These are phyloP conservation scores for Steatornis caripensis DNA, from an alignment of 2,113 vertebrate species.

Conservation along the genomic window DNA sequence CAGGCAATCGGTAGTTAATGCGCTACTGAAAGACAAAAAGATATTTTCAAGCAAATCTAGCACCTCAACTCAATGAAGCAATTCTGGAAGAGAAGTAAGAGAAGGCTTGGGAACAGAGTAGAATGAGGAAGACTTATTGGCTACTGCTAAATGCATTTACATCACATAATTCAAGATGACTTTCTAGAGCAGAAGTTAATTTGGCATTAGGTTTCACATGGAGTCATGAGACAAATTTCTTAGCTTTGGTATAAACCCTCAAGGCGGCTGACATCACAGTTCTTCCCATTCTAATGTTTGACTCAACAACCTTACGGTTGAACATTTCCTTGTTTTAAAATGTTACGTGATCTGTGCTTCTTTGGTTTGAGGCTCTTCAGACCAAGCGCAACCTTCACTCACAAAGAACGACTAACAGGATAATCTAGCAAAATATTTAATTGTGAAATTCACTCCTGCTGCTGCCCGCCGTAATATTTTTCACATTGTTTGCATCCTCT, in stretches of 20 bases:
- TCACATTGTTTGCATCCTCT: background rate
- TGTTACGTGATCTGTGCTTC: background rate
- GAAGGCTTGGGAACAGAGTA: background rate
- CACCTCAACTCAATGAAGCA: background rate
- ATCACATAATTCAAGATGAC: background rate
- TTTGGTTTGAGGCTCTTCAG: background rate
- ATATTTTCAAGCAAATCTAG: background rate
- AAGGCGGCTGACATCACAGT: background rate
- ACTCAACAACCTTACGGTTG: background rate
- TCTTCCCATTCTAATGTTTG: background rate
- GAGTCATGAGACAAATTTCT: background rate
- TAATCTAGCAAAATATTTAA: constrained; percentile 16
- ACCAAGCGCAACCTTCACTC: background rate
- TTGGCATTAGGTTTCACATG: background rate
- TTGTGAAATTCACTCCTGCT: background rate
- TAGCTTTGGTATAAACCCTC: background rate
- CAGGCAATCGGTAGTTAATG: background rate
- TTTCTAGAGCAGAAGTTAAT: background rate
- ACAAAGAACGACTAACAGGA: constrained; percentile 1
- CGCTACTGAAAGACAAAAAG: background rate
- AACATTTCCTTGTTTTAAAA: background rate
- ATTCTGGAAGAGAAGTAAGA: background rate
- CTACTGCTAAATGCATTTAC: background rate
- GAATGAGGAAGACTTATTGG: background rate
- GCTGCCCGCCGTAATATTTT: background rate